Evolutionary conservation across 2,113 vertebrate genomes (phyloP), one percentile per base, ranked within the genome.

Genomic region (Cochlearius cochlearius): DNA sequence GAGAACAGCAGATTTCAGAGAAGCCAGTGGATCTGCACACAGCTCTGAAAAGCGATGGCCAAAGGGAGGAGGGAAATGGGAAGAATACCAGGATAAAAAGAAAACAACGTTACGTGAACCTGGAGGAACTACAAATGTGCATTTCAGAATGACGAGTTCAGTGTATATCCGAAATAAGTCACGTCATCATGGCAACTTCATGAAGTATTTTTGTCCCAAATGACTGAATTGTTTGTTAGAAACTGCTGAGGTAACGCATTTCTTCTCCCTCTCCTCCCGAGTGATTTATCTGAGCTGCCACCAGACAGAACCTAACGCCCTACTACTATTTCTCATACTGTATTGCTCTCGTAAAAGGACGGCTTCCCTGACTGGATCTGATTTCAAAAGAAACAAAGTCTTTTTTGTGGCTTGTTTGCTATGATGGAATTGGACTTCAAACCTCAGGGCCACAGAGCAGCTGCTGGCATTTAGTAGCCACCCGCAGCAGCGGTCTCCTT

Each of bases 301-400:
- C 56, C 30, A 60, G 20, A 27, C 11, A 50, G 43, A 68, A 62
- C 52, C 68, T 13, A 26, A 58, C 30, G 26, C 62, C 75, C 75
- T 22, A 2, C 36, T 43, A 2, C 63, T 15, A 3, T 23, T 34
- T 21, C 45, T 25, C 11, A 3, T 7, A 3, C 6, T 2, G 19
- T 4, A 9, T 2, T 11, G 52, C 52, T 80, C 75, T 38, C 19
- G 5, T 10, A 6, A 20, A 56, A 58, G 53, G 34, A 30, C n/a
- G 14, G 43, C 38, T 39, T 23, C 47, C 74, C 68, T 47, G 23
- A 9, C 2, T 5, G 34, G 38, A 43, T 20, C 63, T 4, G 8
- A 30, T 21, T n/a, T 34, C 50, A 22, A 4, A 49, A 73, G 63
- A 66, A 34, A 25, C 39, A 18, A 30, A 10, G 34, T 11, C 64